Evolutionary conservation across 2,113 vertebrate species (phyloP).

Genomic region (Lepus americanus): DNA sequence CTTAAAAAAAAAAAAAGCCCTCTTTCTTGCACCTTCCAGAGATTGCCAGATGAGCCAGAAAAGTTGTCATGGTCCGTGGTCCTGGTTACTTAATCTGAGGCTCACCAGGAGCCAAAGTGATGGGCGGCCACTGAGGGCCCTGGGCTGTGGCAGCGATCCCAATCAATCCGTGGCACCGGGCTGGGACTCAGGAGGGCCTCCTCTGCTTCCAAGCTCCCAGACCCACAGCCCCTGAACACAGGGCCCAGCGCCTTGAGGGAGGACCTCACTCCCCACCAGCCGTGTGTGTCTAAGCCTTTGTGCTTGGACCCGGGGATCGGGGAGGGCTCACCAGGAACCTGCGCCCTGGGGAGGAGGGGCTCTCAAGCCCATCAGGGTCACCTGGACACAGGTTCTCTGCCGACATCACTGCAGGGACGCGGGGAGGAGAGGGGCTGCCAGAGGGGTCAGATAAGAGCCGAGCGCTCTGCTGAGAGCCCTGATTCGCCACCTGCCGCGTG

Average conservation of each 20-base stretch:
- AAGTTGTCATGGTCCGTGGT: neutral
- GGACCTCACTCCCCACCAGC: accelerated
- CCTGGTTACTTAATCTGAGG: neutral
- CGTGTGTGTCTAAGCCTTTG: accelerated
- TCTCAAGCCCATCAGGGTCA: neutral
- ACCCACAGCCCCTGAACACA: neutral
- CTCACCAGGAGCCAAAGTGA: accelerated
- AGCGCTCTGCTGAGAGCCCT: accelerated
- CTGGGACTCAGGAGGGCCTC: neutral
- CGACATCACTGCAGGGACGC: neutral
- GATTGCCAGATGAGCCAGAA: neutral
- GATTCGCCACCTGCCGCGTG: neutral
- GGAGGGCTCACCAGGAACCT: no score
- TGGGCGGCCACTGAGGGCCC: neutral
- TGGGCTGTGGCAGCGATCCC: no score
- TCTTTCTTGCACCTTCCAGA: neutral
- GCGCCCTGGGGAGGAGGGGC: no score
- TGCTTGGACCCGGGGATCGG: no score
- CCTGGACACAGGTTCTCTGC: neutral
- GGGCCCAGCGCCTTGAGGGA: no score
- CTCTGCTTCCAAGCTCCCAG: neutral
- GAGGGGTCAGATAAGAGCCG: neutral
- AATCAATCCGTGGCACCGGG: neutral
- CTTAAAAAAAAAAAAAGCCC: no score
- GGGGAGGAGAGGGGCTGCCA: neutral